phyloP scores from a whole-genome alignment of 2,113 vertebrate genomes.

The Cathartes aura region DNA sequence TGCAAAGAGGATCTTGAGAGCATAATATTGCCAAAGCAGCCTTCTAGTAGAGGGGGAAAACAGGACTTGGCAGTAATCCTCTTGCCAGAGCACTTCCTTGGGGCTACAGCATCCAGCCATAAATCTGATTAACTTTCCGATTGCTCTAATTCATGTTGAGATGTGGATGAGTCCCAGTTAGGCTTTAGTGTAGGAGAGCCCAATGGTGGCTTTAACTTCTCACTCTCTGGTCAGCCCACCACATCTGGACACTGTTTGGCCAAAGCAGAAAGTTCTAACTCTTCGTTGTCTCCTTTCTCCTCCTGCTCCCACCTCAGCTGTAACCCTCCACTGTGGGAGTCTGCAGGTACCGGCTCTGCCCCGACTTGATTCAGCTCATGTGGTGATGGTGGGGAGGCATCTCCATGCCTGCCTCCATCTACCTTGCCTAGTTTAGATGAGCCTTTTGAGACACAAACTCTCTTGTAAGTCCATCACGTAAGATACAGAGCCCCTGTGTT shows the following conservation, averaged over 20 bases:
- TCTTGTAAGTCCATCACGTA: rapidly evolving
- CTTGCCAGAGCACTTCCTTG: neutral
- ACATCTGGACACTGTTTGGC: no score
- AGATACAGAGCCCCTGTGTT: neutral
- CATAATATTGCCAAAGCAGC: neutral
- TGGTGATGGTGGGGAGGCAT: neutral
- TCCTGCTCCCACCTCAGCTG: neutral
- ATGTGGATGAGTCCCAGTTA: neutral
- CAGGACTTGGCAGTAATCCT: neutral
- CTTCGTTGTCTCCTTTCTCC: neutral
- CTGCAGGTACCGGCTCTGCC: neutral
- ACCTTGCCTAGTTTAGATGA: neutral
- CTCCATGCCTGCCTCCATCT: neutral
- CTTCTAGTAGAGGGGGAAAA: neutral
- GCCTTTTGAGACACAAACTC: neutral
- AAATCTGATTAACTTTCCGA: neutral
- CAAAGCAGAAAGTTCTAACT: neutral
- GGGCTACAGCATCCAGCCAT: neutral
- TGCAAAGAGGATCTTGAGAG: neutral
- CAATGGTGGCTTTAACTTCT: neutral
- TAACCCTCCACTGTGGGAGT: neutral
- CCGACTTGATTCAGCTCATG: rapidly evolving
- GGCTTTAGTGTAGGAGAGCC: neutral
- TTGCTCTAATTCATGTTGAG: neutral
- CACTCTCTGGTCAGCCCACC: neutral